These are phyloP conservation scores for Pipistrellus pipistrellus DNA, from an alignment of 2,797 vertebrate genomes.

Conservation along the genomic window DNA sequence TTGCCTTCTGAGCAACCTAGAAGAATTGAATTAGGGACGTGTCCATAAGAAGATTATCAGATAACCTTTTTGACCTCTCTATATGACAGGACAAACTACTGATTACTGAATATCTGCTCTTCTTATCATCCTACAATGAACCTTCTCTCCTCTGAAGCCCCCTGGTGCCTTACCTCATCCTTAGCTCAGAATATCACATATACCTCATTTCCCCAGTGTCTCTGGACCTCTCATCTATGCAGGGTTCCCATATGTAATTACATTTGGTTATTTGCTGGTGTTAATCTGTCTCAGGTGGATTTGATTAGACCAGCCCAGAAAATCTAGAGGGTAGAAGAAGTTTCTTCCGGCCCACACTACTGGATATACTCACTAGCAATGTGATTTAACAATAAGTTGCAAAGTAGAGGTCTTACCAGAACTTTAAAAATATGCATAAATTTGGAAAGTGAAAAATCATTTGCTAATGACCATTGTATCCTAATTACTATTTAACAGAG, in stretches of 20 bases:
- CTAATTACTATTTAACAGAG: neutral
- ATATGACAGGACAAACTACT: neutral
- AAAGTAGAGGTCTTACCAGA: neutral
- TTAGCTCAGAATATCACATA: neutral
- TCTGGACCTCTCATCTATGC: neutral
- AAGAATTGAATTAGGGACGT: neutral
- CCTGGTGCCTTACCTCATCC: neutral
- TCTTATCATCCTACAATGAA: neutral
- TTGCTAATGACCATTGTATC: neutral
- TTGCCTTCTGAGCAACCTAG: neutral
- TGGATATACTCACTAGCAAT: neutral
- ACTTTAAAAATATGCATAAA: neutral
- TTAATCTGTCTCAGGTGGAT: neutral
- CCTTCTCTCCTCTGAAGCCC: neutral
- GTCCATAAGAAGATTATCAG: neutral
- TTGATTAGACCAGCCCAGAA: neutral
- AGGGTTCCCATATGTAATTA: neutral
- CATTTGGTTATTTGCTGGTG: neutral
- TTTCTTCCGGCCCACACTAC: neutral
- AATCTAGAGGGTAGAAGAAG: neutral
- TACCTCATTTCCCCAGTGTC: neutral
- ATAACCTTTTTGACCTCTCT: neutral
- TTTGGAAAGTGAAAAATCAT: constrained; percentile 31
- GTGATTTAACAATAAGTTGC: neutral
- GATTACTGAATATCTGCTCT: no score